Conservation (phyloP, 2,113 vertebrate genomes). For the Pterocles orientalis region DNA sequence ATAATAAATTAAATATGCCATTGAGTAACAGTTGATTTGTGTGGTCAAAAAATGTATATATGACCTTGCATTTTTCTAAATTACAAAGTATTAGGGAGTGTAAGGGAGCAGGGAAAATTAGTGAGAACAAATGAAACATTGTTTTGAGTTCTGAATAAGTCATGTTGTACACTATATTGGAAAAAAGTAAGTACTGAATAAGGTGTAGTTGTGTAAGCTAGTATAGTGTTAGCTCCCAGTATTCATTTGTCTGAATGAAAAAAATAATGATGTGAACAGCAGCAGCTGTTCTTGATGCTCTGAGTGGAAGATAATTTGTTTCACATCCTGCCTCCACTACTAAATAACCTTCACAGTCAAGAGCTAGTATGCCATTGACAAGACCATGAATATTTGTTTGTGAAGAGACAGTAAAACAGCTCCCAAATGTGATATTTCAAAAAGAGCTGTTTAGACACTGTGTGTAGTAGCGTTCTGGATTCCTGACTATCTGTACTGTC, state of each 20-base stretch:
- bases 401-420: background rate
- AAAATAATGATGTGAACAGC: background rate
- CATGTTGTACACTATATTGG: background rate
- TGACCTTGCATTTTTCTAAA: background rate
- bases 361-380: background rate
- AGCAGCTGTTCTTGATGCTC: background rate
- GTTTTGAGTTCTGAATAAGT: background rate
- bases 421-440: background rate
- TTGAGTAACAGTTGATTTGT: background rate
- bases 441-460: background rate
- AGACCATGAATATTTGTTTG: background rate
- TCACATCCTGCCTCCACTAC: background rate
- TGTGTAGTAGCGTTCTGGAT: background rate
- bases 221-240: background rate
- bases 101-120: fast-evolving
- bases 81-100: background rate
- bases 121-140: background rate
- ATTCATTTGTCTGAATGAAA: background rate
- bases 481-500: background rate
- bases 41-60: background rate
- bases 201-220: background rate
- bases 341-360: background rate
- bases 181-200: background rate
- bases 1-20: background rate
- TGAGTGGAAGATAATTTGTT: background rate